Percentiles rank a stretch among this genome's conserved stretches.
Evolutionary conservation across 2,797 vertebrate genomes (phyloP).

Genomic region (Cetoscarus ocellatus): DNA sequence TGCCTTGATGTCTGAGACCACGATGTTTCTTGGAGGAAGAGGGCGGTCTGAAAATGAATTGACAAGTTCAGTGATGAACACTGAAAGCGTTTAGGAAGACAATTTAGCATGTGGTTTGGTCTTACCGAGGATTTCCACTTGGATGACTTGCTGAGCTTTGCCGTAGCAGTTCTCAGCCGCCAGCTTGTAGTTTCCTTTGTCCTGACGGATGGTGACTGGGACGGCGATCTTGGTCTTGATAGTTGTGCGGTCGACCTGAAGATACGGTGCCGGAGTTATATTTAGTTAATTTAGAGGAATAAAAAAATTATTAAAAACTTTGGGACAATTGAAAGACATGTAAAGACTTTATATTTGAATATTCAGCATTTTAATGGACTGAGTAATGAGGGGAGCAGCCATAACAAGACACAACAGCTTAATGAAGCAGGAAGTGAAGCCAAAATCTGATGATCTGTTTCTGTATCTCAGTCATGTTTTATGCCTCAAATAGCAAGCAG

Average conservation of each 20-base stretch:
- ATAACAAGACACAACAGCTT: too few relatives aligned
- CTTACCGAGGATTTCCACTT: slow-evolving; percentile 82
- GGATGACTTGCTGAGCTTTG: slow-evolving; percentile 79
- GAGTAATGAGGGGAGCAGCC: too few relatives aligned
- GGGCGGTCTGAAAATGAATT: slow-evolving; percentile 88
- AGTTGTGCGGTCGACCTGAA: slow-evolving; percentile 87
- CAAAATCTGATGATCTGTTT: too few relatives aligned
- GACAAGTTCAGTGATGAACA: background rate
- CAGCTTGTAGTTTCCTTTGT: slow-evolving; percentile 92
- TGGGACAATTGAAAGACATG: too few relatives aligned
- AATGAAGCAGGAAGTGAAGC: too few relatives aligned
- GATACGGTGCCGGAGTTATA: background rate
- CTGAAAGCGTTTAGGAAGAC: background rate
- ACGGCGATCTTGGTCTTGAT: slow-evolving; percentile 90
- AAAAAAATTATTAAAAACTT: background rate
- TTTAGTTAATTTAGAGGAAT: too few relatives aligned
- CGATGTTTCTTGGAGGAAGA: slow-evolving; percentile 91
- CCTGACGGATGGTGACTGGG: slow-evolving; percentile 86
- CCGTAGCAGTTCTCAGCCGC: slow-evolving; percentile 92
- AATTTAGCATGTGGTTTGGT: background rate
- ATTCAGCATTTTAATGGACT: too few relatives aligned
- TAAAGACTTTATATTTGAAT: too few relatives aligned
- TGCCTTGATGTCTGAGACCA: slow-evolving; percentile 93
- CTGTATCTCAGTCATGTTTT: too few relatives aligned
- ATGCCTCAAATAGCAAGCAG: too few relatives aligned